Conservation (phyloP, 2,888 invertebrate species). For the Rhingia rostrata region DNA sequence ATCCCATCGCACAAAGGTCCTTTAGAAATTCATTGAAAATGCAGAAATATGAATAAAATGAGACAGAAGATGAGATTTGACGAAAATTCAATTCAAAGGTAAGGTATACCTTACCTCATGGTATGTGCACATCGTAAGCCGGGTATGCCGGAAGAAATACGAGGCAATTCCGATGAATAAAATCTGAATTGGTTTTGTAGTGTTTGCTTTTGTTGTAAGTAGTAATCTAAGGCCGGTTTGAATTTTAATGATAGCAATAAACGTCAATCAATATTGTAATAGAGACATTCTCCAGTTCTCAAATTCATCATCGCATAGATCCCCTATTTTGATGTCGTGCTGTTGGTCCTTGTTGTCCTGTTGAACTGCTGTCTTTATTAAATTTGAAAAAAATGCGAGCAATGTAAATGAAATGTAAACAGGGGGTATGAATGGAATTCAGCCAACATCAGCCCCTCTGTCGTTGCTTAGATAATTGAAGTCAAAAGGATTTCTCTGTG, state of each 20-base stretch:
- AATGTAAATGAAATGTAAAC: constrained; percentile 73
- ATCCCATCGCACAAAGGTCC: constrained; percentile 50
- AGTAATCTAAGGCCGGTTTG: constrained; percentile 44
- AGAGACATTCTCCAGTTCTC: constrained; percentile 65
- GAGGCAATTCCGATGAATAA: constrained; percentile 5
- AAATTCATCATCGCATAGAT: constrained; percentile 55
- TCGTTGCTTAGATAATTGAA: constrained; percentile 71
- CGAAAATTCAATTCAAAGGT: constrained; percentile 30
- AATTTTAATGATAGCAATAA: constrained; percentile 73
- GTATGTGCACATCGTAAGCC: background rate
- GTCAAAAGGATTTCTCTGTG: constrained; percentile 68
- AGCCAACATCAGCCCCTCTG: constrained; percentile 28
- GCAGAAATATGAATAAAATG: constrained; percentile 58
- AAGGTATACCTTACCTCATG: background rate
- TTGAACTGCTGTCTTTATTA: constrained; percentile 68
- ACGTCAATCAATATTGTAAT: constrained; percentile 74
- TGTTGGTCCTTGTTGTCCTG: constrained; percentile 6
- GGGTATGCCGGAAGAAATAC: constrained; percentile 14
- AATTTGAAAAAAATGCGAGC: constrained; percentile 57
- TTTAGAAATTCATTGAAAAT: constrained; percentile 54
- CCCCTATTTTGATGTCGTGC: constrained; percentile 37
- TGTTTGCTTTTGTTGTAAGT: constrained; percentile 26
- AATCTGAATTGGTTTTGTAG: constrained; percentile 19
- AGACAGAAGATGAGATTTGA: constrained; percentile 31
- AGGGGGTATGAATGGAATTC: constrained; percentile 63